These are phyloP conservation scores for Panthera uncia DNA, from an alignment of 2,113 vertebrate species.

Conservation along the genomic window DNA sequence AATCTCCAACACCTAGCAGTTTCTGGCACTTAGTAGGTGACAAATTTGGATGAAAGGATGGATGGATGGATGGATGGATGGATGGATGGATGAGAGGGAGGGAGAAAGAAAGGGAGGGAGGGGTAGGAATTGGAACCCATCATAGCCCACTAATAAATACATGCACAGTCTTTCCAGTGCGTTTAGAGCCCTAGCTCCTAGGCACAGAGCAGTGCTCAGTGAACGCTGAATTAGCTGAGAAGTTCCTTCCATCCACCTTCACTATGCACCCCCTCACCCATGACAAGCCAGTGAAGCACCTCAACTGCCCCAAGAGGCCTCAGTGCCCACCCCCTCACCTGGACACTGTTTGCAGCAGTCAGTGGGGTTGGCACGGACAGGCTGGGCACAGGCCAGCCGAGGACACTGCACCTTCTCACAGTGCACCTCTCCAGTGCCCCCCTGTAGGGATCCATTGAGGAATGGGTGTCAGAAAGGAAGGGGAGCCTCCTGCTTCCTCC, in stretches of 20 bases:
- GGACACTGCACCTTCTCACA: slow-evolving; percentile 98
- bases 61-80: not conserved
- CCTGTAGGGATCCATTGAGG: slow-evolving; percentile 81
- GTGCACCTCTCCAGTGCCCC: slow-evolving; percentile 95
- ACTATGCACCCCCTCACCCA: not conserved
- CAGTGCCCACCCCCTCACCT: slow-evolving; percentile 76
- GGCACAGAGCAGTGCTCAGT: not conserved
- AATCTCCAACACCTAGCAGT: not conserved
- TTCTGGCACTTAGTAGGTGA: not conserved
- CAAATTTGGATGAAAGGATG: not conserved
- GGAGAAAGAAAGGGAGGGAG: not conserved
- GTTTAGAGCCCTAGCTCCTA: not conserved
- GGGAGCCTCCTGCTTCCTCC: not conserved
- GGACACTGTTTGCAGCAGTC: slow-evolving; percentile 99
- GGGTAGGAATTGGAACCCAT: not conserved
- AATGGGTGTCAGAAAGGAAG: not conserved
- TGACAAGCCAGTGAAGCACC: not conserved
- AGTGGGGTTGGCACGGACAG: slow-evolving; percentile 90
- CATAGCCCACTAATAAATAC: not conserved
- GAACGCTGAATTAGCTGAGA: not conserved
- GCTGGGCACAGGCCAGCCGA: slow-evolving; percentile 90
- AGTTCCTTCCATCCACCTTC: not conserved
- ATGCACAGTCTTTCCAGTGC: not conserved
- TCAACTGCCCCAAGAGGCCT: not conserved
- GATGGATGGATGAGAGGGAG: not conserved